These are phyloP conservation scores for Selene dorsalis DNA, from an alignment of 2,797 vertebrate species.

Conservation along the genomic window DNA sequence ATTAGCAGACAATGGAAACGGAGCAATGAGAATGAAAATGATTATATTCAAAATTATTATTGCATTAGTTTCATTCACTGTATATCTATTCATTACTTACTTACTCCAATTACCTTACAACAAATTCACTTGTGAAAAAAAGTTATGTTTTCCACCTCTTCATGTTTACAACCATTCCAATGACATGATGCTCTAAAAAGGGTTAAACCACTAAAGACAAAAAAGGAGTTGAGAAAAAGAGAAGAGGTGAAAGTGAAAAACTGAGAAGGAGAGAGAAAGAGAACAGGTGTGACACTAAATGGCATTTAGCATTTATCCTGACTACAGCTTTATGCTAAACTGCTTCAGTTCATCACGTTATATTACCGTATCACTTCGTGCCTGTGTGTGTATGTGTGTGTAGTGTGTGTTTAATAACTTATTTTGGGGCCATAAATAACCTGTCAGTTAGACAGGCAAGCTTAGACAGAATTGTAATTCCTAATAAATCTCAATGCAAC, in stretches of 20 bases:
- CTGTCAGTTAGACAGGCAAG: slow-evolving; percentile 39
- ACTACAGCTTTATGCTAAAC: slow-evolving; percentile 65
- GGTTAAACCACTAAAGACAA: background rate
- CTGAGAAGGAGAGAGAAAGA: slow-evolving; percentile 14
- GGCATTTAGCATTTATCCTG: slow-evolving; percentile 65
- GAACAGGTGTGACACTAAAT: slow-evolving; percentile 49
- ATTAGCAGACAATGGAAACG: background rate
- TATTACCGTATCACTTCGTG: slow-evolving; percentile 15
- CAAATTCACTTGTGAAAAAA: background rate
- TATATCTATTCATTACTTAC: background rate
- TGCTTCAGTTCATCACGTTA: slow-evolving; percentile 47
- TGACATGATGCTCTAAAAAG: background rate
- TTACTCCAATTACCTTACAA: background rate
- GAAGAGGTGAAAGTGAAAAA: slow-evolving; percentile 11
- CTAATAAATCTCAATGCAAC: slow-evolving; percentile 45
- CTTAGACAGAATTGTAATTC: slow-evolving; percentile 33
- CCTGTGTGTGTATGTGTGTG: slow-evolving; percentile 4
- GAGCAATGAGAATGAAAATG: background rate
- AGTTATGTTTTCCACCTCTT: background rate
- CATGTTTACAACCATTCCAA: background rate
- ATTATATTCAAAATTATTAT: background rate
- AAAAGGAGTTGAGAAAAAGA: background rate
- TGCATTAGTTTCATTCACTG: background rate
- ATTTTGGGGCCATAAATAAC: slow-evolving; percentile 57
- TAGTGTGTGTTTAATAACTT: slow-evolving; percentile 30